Evolutionary conservation across 2,113 vertebrate genomes (phyloP).

Genomic region (Rhinogobius similis): DNA sequence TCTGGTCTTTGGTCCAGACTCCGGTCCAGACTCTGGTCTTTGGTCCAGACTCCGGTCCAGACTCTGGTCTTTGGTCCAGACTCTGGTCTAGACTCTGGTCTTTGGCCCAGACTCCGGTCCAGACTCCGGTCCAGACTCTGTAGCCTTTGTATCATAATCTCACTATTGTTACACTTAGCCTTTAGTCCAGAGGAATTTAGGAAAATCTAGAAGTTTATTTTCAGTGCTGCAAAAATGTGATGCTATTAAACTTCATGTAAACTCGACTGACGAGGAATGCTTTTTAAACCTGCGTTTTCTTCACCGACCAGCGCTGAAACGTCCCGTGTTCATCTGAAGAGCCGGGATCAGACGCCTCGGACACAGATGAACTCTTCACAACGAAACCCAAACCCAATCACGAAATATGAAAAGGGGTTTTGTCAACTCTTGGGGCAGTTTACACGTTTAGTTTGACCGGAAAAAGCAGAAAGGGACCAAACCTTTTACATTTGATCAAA

Average conservation of each 20-base stretch:
- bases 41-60: too few relatives aligned
- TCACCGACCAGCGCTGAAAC: not conserved
- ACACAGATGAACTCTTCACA: not conserved
- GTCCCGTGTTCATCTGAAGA: slow-evolving; percentile 15
- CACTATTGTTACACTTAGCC: slow-evolving; percentile 17
- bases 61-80: too few relatives aligned
- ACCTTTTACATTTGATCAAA: not conserved
- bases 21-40: too few relatives aligned
- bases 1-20: too few relatives aligned
- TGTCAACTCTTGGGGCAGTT: too few relatives aligned
- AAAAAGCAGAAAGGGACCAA: slow-evolving; percentile 20
- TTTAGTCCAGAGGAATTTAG: slow-evolving; percentile 42
- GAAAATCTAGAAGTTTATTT: slow-evolving; percentile 41
- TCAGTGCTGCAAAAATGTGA: slow-evolving; percentile 40
- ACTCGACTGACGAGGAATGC: slow-evolving; percentile 6
- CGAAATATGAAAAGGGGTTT: not conserved
- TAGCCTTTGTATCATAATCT: slow-evolving; percentile 31
- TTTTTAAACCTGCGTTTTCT: not conserved
- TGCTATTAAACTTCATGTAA: slow-evolving; percentile 26
- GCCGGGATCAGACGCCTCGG: slow-evolving; percentile 8
- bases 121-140: slow-evolving; percentile 8
- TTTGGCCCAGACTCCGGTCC: not conserved
- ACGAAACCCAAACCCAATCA: not conserved
- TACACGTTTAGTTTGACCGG: too few relatives aligned
- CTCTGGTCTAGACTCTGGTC: too few relatives aligned